Evolutionary conservation across 2,888 invertebrate genomes (phyloP), one percentile per base, ranked within the genome.

Genomic region (Pachliopta kotzebuea): DNA sequence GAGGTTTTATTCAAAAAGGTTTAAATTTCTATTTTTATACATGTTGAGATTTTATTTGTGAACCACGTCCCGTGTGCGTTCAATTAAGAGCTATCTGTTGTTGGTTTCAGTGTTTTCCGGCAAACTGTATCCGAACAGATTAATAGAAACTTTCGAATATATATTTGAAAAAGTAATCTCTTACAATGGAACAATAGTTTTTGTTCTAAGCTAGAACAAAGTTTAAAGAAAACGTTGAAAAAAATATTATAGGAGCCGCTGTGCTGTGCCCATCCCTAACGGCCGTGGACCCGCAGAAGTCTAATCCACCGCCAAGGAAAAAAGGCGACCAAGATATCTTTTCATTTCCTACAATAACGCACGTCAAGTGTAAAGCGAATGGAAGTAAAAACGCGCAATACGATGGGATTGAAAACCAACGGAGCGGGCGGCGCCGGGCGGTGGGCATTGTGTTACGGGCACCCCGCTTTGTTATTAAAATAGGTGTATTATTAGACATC

Each of bases 331-430:
- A 76, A 79, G 79, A 77, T 80, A 81, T 84, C 84, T 84, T 85
- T 85, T 87, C 86, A 87, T 87, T 86, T 83, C 79, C 79, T 80
- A 78, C 82, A 79, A 78, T 79, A 79, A 80, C 75, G 74, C 70
- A 69, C 70, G 68, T 67, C 67, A 62, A 72, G 68, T 71, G 73
- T 78, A 78, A 79, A 76, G 71, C 76, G 80, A 80, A 81, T 75
- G 77, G 78, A 76, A 76, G 78, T 72, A 76, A 77, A 80, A 80
- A 77, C 76, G 77, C 70, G 70, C 70, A 72, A 71, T 71, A 68
- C 76, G 76, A 80, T 77, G 78, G 81, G 80, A 86, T 88, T 88
- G 88, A 88, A 86, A 83, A 53, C 59, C 87, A 86, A 67, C 82
- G 81, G 74, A 82, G 87, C 88, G 88, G 67, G 74, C 75, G 72